A percentile compares a stretch with the other conserved stretches of the same genome.
Conservation (phyloP, 2,888 invertebrate species). For the Idaea dimidiata region DNA sequence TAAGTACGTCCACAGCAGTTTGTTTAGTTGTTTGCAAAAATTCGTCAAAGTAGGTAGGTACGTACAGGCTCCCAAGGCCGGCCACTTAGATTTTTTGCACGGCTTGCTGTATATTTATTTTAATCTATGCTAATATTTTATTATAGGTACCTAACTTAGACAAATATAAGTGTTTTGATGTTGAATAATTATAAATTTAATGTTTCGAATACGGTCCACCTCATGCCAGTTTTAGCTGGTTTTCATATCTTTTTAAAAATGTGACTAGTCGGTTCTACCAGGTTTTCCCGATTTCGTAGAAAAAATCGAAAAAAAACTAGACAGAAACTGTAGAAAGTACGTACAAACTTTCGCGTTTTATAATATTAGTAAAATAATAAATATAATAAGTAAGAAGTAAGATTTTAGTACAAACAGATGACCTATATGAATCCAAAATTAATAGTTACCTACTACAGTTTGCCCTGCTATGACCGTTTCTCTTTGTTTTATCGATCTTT, state of each 20-base stretch:
- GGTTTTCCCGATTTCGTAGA: background rate
- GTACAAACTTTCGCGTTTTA: too few species aligned
- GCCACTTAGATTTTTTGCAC: background rate
- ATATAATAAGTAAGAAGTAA: too few species aligned
- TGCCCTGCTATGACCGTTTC: too few species aligned
- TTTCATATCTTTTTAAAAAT: background rate
- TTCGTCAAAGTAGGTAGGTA: conserved; percentile 1
- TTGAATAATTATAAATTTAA: background rate
- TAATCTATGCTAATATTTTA: conserved; percentile 1
- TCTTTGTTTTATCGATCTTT: too few species aligned
- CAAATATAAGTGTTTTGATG: background rate
- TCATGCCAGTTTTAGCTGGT: background rate
- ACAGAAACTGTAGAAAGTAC: too few species aligned
- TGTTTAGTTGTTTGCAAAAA: conserved; percentile 1
- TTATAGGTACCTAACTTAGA: background rate
- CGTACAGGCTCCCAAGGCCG: background rate
- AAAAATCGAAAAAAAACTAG: too few species aligned
- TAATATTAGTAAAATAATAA: too few species aligned
- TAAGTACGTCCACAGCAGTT: background rate
- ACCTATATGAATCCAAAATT: too few species aligned
- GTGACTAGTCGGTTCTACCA: background rate
- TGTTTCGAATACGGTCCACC: background rate
- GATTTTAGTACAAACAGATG: too few species aligned
- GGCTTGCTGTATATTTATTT: background rate
- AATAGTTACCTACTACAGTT: too few species aligned